Conservation (phyloP, 2,113 vertebrate genomes). For the Pungitius pungitius region DNA sequence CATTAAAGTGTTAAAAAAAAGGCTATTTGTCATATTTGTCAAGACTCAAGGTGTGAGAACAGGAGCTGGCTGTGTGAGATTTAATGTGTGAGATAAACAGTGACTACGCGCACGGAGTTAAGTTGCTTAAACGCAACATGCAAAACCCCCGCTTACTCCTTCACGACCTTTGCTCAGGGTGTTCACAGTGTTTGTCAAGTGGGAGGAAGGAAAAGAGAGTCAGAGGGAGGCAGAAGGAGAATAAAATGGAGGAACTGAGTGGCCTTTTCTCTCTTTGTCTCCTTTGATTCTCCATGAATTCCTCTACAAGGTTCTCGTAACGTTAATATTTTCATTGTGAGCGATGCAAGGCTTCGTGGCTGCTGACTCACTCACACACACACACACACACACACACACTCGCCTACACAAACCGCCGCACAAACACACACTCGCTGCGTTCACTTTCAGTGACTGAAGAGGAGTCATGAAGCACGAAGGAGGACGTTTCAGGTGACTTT, state of each 20-base stretch:
- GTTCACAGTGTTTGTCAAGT: slow-evolving; percentile 53
- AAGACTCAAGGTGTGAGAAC: neutral
- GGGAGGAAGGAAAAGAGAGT: slow-evolving; percentile 35
- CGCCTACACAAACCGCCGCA: neutral
- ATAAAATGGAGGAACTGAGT: neutral
- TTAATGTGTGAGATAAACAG: neutral
- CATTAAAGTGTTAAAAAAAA: neutral
- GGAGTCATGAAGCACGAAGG: slow-evolving; percentile 15
- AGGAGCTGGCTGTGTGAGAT: neutral
- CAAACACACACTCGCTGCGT: slow-evolving; percentile 38
- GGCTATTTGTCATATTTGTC: neutral
- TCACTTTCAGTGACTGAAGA: slow-evolving; percentile 6
- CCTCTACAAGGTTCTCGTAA: slow-evolving; percentile 27
- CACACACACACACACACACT: slow-evolving; percentile 31
- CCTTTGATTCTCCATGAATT: neutral
- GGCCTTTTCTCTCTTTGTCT: neutral
- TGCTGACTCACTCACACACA: slow-evolving; percentile 40
- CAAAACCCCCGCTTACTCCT: neutral
- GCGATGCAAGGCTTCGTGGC: slow-evolving; percentile 20
- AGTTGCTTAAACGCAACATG: neutral
- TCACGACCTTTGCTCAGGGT: slow-evolving; percentile 2
- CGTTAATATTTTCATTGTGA: slow-evolving; percentile 11
- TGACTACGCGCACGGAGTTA: neutral
- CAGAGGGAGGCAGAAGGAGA: neutral
- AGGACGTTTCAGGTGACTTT: slow-evolving; percentile 6